These are phyloP conservation scores for Dipodomys ordii DNA, from an alignment of 2,113 vertebrate genomes.

Conservation along the genomic window DNA sequence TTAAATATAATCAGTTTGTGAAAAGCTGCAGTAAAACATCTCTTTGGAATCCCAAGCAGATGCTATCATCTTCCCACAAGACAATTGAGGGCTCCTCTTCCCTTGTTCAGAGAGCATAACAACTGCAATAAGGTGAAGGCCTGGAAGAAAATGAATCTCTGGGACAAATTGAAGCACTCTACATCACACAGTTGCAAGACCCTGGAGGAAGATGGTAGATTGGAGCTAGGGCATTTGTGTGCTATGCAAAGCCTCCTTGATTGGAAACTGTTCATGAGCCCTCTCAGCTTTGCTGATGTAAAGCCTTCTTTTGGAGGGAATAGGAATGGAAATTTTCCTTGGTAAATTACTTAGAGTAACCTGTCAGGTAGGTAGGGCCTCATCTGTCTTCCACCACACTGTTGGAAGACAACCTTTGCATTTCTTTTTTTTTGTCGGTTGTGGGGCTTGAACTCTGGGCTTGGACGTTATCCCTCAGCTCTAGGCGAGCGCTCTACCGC, in stretches of 20 bases:
- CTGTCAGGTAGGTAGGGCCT: neutral
- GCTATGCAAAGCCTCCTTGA: neutral
- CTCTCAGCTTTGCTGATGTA: slow-evolving; percentile 15
- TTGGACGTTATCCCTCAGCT: no score
- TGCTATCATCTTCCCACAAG: slow-evolving; percentile 62
- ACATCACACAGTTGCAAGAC: neutral
- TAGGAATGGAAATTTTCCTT: slow-evolving; percentile 37
- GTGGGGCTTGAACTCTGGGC: no score
- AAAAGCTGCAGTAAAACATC: slow-evolving; percentile 85
- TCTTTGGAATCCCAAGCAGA: slow-evolving; percentile 72
- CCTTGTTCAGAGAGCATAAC: slow-evolving; percentile 38
- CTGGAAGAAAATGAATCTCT: slow-evolving; percentile 45
- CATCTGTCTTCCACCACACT: neutral
- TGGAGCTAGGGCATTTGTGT: neutral
- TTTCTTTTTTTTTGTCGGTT: no score
- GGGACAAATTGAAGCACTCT: slow-evolving; percentile 15
- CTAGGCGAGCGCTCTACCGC: no score
- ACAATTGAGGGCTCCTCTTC: slow-evolving; percentile 61
- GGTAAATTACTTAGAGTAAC: neutral
- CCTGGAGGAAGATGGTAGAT: neutral
- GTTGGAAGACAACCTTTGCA: neutral
- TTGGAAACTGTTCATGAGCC: neutral
- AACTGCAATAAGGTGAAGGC: slow-evolving; percentile 32
- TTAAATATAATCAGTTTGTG: slow-evolving; percentile 88
- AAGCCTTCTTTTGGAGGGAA: slow-evolving; percentile 8